Percentiles rank a stretch among this genome's conserved stretches.
phyloP scores from a whole-genome alignment of 1,140 invertebrate species.

The Sycophaga agraensis region DNA sequence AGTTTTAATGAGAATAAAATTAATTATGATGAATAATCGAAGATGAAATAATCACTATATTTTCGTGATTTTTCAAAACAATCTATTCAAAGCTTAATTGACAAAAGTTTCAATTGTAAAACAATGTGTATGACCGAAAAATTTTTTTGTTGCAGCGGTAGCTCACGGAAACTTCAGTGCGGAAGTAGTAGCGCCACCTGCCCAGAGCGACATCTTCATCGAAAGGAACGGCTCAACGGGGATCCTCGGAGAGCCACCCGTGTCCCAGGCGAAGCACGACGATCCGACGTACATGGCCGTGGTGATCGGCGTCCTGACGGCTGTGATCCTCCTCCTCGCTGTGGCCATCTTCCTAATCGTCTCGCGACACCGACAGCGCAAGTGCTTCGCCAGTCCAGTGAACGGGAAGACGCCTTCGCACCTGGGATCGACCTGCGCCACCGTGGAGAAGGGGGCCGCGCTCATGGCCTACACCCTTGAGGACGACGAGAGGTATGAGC shows the following conservation, averaged over 20 bases:
- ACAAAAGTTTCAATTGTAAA: too few relatives aligned
- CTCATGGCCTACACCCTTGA: constrained; percentile 56
- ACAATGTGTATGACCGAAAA: too few relatives aligned
- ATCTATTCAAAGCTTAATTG: too few relatives aligned
- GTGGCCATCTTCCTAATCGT: constrained; percentile 77
- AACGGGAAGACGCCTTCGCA: constrained; percentile 64
- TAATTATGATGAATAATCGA: too few relatives aligned
- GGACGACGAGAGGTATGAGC: constrained; percentile 53
- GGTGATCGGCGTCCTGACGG: constrained; percentile 77
- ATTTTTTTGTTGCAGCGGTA: constrained; percentile 56
- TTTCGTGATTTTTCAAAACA: too few relatives aligned
- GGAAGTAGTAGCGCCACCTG: constrained; percentile 56
- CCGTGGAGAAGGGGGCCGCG: constrained; percentile 57
- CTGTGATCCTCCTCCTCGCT: constrained; percentile 73
- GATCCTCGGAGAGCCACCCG: constrained; percentile 53
- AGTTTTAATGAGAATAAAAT: too few relatives aligned
- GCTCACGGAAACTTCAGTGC: constrained; percentile 73
- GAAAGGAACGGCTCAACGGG: constrained; percentile 42
- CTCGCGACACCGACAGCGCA: constrained; percentile 74
- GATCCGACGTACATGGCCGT: constrained; percentile 79
- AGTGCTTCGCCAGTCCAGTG: constrained; percentile 73
- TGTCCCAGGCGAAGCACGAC: constrained; percentile 69
- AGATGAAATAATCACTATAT: too few relatives aligned
- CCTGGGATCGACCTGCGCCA: constrained; percentile 57
- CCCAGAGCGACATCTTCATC: constrained; percentile 58